Conservation (phyloP, 2,888 invertebrate genomes). For the Caenorhabditis becei region DNA sequence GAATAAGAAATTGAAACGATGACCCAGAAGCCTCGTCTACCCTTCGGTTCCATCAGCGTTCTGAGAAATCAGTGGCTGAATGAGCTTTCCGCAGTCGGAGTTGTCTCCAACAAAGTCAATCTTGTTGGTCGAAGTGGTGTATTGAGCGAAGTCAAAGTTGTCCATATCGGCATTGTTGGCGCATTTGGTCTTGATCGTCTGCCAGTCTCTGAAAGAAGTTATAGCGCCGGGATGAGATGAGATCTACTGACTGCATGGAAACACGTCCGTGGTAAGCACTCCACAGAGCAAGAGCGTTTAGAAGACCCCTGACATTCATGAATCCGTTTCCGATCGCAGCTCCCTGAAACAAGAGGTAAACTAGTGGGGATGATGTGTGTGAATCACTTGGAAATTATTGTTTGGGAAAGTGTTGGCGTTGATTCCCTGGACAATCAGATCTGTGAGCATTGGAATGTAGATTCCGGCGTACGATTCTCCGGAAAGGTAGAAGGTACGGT, state of each 20-base stretch:
- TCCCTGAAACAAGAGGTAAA: slow-evolving; percentile 57
- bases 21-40: not conserved
- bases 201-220: slow-evolving; percentile 69
- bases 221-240: not conserved
- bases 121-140: slow-evolving; percentile 38
- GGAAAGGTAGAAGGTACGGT: slow-evolving; percentile 83
- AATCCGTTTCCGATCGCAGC: slow-evolving; percentile 81
- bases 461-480: slow-evolving; percentile 84
- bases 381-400: slow-evolving; percentile 69
- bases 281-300: slow-evolving; percentile 77
- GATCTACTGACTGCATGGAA: slow-evolving; percentile 69
- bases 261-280: slow-evolving; percentile 78
- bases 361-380: too few relatives aligned
- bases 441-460: slow-evolving; percentile 83
- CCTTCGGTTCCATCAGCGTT: slow-evolving; percentile 46
- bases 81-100: slow-evolving; percentile 67
- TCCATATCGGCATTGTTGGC: slow-evolving; percentile 65
- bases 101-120: slow-evolving; percentile 67
- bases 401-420: slow-evolving; percentile 69
- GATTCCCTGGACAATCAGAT: slow-evolving; percentile 78
- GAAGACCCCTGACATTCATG: slow-evolving; percentile 74
- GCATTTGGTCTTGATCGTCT: slow-evolving; percentile 62
- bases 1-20: not conserved
- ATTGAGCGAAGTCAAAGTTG: slow-evolving; percentile 71
- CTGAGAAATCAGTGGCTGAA: slow-evolving; percentile 66